Conservation (phyloP, 2,113 vertebrate species). For the Microtus pennsylvanicus region DNA sequence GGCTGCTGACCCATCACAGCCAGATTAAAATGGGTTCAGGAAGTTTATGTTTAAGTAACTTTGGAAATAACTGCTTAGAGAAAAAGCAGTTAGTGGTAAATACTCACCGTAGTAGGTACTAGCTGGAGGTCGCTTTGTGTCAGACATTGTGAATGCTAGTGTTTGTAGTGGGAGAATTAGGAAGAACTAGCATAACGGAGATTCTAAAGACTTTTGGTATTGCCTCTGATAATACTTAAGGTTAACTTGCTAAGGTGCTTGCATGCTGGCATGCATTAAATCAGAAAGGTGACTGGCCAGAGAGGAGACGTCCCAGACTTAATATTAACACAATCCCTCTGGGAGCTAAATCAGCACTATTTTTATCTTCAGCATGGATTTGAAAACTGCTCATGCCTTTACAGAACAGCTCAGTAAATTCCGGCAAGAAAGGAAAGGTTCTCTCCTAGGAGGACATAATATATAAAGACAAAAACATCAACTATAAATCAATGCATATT, state of each 20-base stretch:
- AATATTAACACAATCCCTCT: background rate
- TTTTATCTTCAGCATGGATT: slow-evolving; percentile 68
- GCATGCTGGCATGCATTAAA: slow-evolving; percentile 57
- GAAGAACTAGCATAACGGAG: background rate
- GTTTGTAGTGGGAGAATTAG: accelerated
- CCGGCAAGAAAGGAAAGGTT: slow-evolving; percentile 74
- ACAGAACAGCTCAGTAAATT: slow-evolving; percentile 67
- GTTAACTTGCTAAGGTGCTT: background rate
- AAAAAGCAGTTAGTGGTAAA: background rate
- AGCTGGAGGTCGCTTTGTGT: background rate
- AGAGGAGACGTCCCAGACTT: slow-evolving; percentile 41
- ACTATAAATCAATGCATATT: slow-evolving; percentile 83
- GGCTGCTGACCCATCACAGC: background rate
- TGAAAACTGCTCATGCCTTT: slow-evolving; percentile 50
- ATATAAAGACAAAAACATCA: slow-evolving; percentile 82
- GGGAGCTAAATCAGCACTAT: slow-evolving; percentile 61
- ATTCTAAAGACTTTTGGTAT: background rate
- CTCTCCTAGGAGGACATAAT: slow-evolving; percentile 73
- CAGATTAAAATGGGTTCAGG: background rate
- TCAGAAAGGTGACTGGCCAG: background rate
- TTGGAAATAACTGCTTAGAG: background rate
- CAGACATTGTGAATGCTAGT: background rate
- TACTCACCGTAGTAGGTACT: background rate
- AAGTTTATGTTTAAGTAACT: background rate
- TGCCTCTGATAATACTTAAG: background rate